Conservation (phyloP, 35 echinoderm and acorn worm species). For the Patiria miniata region DNA sequence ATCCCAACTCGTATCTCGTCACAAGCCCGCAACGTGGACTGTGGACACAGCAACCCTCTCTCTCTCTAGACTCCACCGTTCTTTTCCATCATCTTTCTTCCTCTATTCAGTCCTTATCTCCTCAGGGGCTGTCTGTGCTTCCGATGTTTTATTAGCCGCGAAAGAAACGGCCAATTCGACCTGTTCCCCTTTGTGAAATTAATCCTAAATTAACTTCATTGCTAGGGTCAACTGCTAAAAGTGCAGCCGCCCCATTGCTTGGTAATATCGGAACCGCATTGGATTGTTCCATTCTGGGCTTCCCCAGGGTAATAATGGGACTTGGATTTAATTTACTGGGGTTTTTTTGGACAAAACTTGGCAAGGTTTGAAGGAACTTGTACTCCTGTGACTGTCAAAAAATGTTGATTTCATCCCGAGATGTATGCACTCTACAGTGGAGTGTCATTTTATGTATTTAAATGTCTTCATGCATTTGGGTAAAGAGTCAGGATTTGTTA, state of each 20-base stretch:
- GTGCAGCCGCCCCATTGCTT: neutral
- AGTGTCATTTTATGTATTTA: too few species aligned
- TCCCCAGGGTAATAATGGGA: neutral
- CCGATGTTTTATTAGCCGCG: slow-evolving; percentile 24
- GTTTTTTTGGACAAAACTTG: too few species aligned
- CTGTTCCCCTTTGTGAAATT: slow-evolving; percentile 25
- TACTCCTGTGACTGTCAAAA: too few species aligned
- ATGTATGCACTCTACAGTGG: too few species aligned
- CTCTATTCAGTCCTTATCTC: neutral
- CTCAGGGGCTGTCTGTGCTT: slow-evolving; percentile 10
- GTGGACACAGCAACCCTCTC: neutral
- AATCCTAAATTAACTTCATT: slow-evolving; percentile 27
- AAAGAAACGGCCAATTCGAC: neutral
- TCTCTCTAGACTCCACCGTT: neutral
- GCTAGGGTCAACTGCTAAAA: neutral
- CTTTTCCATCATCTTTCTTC: slow-evolving; percentile 2
- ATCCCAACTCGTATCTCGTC: too few species aligned
- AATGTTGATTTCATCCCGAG: too few species aligned
- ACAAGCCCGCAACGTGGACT: too few species aligned
- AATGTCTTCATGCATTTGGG: too few species aligned
- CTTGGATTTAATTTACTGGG: too few species aligned
- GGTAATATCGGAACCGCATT: neutral
- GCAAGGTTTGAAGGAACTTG: too few species aligned
- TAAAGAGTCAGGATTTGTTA: too few species aligned
- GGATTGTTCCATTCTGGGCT: neutral